These are phyloP conservation scores for Calvadosia cruxmelitensis DNA, from an alignment of 30 jellyfish, hydroid and myxozoan genomes.

Conservation along the genomic window DNA sequence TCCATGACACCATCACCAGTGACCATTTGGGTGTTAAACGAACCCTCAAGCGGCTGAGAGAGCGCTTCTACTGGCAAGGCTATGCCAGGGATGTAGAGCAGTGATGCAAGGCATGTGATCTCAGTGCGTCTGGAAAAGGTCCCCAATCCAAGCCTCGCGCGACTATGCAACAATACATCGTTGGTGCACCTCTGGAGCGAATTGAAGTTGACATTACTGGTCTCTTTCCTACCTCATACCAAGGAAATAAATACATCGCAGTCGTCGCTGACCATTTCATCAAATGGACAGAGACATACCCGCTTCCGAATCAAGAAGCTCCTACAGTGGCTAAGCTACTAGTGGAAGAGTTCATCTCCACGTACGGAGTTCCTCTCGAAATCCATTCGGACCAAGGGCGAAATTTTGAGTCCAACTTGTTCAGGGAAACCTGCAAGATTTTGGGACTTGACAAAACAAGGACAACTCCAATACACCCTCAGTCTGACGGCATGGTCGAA, in stretches of 20 bases:
- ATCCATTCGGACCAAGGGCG: no score
- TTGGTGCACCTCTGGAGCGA: constrained; percentile 4
- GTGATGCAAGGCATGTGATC: constrained; percentile 12
- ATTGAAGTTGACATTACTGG: constrained; percentile 10
- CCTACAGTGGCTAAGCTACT: no score
- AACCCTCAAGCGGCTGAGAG: constrained; percentile 13
- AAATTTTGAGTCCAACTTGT: no score
- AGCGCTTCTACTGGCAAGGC: constrained; percentile 26
- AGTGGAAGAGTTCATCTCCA: no score
- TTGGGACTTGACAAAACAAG: no score
- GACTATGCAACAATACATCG: constrained; percentile 1
- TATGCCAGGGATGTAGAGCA: constrained; percentile 7
- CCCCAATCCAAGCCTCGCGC: not conserved
- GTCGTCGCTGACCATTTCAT: constrained; percentile 17
- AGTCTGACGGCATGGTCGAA: no score
- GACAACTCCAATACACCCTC: no score
- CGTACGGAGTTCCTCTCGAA: no score
- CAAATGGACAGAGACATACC: no score
- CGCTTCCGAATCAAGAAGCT: no score
- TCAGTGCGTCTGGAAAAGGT: no score
- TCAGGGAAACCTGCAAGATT: no score
- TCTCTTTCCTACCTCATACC: constrained; percentile 10
- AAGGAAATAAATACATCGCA: constrained; percentile 34
- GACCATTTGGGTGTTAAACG: constrained; percentile 31
- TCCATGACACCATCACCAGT: constrained; percentile 18